A percentile compares a stretch with the other conserved stretches of the same genome.
Evolutionary conservation across 2,888 invertebrate species (phyloP).

Genomic region (Yponomeuta plumbellus): DNA sequence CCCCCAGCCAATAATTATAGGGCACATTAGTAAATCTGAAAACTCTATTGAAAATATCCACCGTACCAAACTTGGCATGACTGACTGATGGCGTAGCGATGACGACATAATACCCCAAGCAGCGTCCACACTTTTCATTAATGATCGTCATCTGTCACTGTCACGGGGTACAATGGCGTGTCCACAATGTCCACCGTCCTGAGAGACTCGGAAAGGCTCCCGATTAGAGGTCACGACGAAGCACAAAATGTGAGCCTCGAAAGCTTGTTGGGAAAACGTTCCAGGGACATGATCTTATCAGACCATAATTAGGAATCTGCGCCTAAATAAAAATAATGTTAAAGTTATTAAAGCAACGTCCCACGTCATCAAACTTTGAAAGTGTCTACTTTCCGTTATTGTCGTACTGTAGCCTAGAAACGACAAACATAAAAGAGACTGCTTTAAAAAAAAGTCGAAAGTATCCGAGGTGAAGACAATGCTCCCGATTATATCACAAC

Average conservation of each 20-base stretch:
- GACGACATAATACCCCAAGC: conserved; percentile 32
- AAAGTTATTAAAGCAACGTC: too few relatives aligned
- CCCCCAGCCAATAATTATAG: background rate
- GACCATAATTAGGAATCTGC: background rate
- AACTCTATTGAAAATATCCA: conserved; percentile 20
- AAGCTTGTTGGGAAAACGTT: conserved; percentile 10
- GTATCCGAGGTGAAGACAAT: background rate
- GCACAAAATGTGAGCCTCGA: conserved; percentile 17
- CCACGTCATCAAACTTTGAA: background rate
- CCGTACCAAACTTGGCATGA: conserved; percentile 37
- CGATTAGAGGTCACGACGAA: conserved; percentile 21
- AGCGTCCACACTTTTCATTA: conserved; percentile 30
- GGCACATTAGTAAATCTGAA: background rate
- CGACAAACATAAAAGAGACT: background rate
- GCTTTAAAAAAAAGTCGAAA: background rate
- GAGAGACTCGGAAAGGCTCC: conserved; percentile 14
- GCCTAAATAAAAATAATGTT: too few relatives aligned
- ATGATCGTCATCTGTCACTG: conserved; percentile 42
- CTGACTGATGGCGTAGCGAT: conserved; percentile 35
- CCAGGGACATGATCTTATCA: background rate
- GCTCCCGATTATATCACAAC: background rate
- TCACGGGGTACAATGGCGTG: conserved; percentile 35
- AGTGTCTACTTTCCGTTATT: background rate
- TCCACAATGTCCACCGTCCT: conserved; percentile 23
- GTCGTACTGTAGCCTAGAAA: background rate